Conservation (phyloP, 2,113 vertebrate species). For the Myodes glareolus region DNA sequence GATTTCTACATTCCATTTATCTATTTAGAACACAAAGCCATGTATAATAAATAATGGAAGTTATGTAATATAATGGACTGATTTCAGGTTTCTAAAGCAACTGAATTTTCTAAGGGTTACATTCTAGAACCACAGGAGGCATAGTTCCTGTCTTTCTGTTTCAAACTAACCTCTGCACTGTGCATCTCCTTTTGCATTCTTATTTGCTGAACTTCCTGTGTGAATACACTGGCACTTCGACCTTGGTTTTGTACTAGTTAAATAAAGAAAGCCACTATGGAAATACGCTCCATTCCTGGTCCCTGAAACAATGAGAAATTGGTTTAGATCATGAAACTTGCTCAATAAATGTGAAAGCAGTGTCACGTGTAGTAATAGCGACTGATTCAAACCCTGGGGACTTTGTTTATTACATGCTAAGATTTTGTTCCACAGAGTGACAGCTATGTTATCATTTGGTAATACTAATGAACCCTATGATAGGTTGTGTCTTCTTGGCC, state of each 20-base stretch:
- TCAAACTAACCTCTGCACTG: not conserved
- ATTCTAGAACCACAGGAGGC: not conserved
- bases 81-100: not conserved
- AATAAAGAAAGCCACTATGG: not conserved
- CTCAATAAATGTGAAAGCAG: constrained; percentile 4
- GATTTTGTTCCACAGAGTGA: constrained; percentile 10
- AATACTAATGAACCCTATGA: not conserved
- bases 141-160: not conserved
- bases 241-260: not conserved
- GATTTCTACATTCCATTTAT: not conserved
- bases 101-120: not conserved
- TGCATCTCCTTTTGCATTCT: not conserved
- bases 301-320: constrained; percentile 18
- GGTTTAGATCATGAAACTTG: not conserved
- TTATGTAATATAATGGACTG: not conserved
- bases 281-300: not conserved
- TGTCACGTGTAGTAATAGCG: not conserved
- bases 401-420: not conserved
- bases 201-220: not conserved
- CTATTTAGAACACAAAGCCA: not conserved
- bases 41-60: not conserved
- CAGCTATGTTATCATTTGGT: not conserved
- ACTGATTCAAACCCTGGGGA: not conserved
- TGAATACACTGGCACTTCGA: not conserved
- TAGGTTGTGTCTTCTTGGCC: not conserved